phyloP scores from a whole-genome alignment of 1,140 invertebrate genomes.

The Dendrolimus kikuchii region DNA sequence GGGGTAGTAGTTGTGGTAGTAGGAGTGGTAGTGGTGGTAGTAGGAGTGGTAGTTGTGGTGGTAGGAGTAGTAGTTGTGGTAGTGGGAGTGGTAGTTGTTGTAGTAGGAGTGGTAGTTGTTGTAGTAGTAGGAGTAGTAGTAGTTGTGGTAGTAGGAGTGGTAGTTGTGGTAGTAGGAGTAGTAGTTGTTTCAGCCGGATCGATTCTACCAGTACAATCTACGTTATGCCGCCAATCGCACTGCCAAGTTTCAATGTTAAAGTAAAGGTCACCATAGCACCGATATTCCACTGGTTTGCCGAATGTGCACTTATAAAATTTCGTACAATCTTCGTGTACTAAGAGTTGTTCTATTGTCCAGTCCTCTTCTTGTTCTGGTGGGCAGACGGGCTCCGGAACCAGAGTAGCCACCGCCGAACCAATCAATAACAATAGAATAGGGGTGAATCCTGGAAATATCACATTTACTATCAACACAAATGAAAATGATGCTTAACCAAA shows the following conservation, averaged over 20 bases:
- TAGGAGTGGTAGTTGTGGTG: slow-evolving; percentile 6
- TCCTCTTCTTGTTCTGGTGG: slow-evolving; percentile 31
- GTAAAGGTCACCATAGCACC: slow-evolving; percentile 68
- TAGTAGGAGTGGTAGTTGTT: slow-evolving; percentile 7
- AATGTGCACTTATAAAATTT: slow-evolving; percentile 74
- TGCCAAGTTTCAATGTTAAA: slow-evolving; percentile 69
- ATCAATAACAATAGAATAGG: slow-evolving; percentile 14
- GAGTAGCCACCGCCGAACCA: slow-evolving; percentile 10
- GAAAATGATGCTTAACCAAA: too few relatives aligned
- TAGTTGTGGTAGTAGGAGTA: not conserved
- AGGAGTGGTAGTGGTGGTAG: slow-evolving; percentile 6
- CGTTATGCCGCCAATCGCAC: slow-evolving; percentile 73
- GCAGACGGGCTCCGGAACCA: slow-evolving; percentile 20
- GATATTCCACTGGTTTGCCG: slow-evolving; percentile 55
- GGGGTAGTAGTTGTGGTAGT: slow-evolving; percentile 9
- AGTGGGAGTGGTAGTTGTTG: slow-evolving; percentile 12
- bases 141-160: slow-evolving; percentile 1
- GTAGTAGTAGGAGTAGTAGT: slow-evolving; percentile 4
- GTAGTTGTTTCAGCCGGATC: slow-evolving; percentile 21
- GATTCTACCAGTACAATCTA: slow-evolving; percentile 55
- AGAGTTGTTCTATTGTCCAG: slow-evolving; percentile 34
- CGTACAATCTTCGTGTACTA: slow-evolving; percentile 71
- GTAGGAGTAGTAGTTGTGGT: slow-evolving; percentile 9
- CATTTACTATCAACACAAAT: not conserved
- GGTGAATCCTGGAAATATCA: slow-evolving; percentile 17